Percentiles rank a stretch among this genome's conserved stretches.
Evolutionary conservation across 1,140 invertebrate species (phyloP).

Genomic region (Bradysia coprophila): DNA sequence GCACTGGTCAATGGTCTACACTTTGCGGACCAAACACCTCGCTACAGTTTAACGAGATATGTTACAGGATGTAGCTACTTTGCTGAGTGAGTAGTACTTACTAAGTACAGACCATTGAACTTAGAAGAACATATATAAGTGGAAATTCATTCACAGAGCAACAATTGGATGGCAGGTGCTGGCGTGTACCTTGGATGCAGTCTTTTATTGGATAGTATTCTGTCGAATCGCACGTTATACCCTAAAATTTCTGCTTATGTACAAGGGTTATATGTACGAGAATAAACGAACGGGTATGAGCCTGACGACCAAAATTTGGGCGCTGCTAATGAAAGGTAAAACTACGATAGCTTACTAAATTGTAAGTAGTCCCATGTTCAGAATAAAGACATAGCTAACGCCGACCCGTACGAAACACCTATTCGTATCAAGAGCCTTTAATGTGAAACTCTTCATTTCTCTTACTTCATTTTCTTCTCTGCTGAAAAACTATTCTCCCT

Average conservation of each 20-base stretch:
- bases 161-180: conserved; percentile 11
- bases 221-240: conserved; percentile 68
- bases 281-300: conserved; percentile 45
- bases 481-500: no score
- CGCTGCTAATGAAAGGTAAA: no score
- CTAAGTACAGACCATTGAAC: no score
- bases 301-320: conserved; percentile 42
- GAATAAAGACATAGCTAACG: no score
- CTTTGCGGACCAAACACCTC: conserved; percentile 58
- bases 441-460: no score
- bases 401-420: no score
- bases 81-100: no score
- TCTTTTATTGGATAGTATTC: conserved; percentile 58
- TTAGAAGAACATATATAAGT: conserved; percentile 2
- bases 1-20: conserved; percentile 38
- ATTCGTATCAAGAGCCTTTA: no score
- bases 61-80: no score
- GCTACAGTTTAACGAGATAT: conserved; percentile 54
- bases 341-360: no score
- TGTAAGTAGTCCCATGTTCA: no score
- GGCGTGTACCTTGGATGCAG: conserved; percentile 50
- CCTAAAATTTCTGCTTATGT: conserved; percentile 75
- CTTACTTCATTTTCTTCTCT: no score
- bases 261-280: conserved; percentile 99
- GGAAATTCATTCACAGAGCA: neutral